Conservation (phyloP, 2,113 vertebrate genomes). For the Cyprinus carpio region DNA sequence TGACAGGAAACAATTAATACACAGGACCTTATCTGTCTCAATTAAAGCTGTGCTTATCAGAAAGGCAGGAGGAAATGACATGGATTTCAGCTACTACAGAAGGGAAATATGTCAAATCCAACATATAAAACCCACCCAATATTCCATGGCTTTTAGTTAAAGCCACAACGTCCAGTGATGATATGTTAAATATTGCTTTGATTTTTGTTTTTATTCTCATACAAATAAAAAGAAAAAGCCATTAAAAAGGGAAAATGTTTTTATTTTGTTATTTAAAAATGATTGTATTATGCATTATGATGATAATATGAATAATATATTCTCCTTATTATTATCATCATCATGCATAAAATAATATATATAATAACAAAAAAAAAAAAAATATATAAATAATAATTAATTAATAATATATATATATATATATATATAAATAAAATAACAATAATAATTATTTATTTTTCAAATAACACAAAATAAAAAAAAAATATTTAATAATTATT, state of each 20-base stretch:
- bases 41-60: not conserved
- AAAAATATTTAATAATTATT: too few relatives aligned
- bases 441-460: too few relatives aligned
- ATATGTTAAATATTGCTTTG: not conserved
- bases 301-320: too few relatives aligned
- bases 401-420: too few relatives aligned
- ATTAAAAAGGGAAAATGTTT: not conserved
- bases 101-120: not conserved
- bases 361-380: too few relatives aligned
- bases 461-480: too few relatives aligned
- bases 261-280: too few relatives aligned
- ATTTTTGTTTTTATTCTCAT: not conserved
- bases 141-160: not conserved
- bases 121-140: not conserved
- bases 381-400: too few relatives aligned
- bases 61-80: not conserved
- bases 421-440: too few relatives aligned
- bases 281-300: too few relatives aligned
- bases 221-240: not conserved
- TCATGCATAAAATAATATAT: too few relatives aligned
- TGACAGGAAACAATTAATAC: conserved; percentile 1
- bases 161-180: not conserved
- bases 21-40: not conserved
- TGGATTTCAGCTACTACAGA: not conserved
- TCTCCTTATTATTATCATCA: too few relatives aligned